Base-by-base conservation (phyloP, 1,140 invertebrate genomes). In the Macrostomum lignano region DNA sequence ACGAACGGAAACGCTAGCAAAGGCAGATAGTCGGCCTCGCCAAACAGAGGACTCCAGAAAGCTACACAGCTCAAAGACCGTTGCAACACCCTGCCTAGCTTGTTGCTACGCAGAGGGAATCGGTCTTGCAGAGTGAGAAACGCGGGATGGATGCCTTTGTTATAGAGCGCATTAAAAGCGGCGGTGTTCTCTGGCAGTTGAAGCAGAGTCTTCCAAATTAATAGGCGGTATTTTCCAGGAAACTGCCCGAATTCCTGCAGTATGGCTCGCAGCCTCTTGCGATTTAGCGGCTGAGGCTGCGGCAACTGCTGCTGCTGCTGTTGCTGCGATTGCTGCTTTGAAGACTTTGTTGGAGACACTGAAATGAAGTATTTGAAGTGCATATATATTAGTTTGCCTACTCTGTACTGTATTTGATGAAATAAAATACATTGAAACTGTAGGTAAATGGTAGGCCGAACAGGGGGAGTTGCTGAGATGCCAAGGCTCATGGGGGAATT, bases 1-100 rank as follows among this genome's bases (percentile, higher is more conserved):
- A 66, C 63, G 59, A 81, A 79, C 4, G 77, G 75, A 52, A 73
- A 75, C 7, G 72, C 62, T 40, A 81, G 61, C 28, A 67, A 58
- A 9, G 74, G 71, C 31, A 81, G 52, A 48, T 70, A 77, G 20
- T 67, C 60, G 21, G 68, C 66, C 35, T 73, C 65, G 15, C 58
- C 61, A 48, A 79, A 66, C 22, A 74, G 60, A 25, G 71, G 69
- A 49, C 68, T 74, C 73, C 75, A 79, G 43, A 72, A 65, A 14
- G 65, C 61, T 17, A 79, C n/a, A n/a, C n/a, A n/a, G 44, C 67
- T 70, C 39, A 26, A 46, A n/a, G n/a, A 61, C 60, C 55, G 53
- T 41, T 68, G 67, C 11, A 78, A 52, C 38, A 65, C 60, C 39
- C 67, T 66, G 6, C 69, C 51, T 36, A 67, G 63, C 15, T 61